Evolutionary conservation across 2,888 invertebrate genomes (phyloP).

Genomic region (Ophioninae sp.): DNA sequence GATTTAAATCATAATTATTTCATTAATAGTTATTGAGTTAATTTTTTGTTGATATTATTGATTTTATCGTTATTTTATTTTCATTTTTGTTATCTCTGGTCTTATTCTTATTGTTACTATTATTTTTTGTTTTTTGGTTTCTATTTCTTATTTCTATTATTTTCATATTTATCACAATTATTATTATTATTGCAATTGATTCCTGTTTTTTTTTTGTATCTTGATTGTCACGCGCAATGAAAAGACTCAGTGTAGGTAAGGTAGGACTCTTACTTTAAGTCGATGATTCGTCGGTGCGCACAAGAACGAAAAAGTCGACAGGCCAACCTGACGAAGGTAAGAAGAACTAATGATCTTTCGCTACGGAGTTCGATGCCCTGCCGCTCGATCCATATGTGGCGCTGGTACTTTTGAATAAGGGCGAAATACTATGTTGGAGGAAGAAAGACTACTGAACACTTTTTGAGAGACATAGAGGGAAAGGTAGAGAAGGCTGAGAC

Average conservation of each 20-base stretch:
- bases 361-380: conserved; percentile 19
- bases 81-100: no score
- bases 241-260: conserved; percentile 21
- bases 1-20: no score
- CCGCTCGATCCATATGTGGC: conserved; percentile 11
- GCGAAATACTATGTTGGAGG: neutral
- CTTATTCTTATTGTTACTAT: no score
- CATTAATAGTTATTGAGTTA: no score
- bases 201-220: no score
- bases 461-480: neutral
- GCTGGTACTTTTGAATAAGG: neutral
- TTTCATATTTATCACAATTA: no score
- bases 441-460: neutral
- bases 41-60: no score
- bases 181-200: no score
- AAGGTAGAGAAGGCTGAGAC: no score
- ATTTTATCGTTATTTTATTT: no score
- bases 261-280: conserved; percentile 22
- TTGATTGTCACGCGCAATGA: neutral
- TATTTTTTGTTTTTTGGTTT: no score
- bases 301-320: neutral
- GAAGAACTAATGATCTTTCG: conserved; percentile 11
- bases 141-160: no score
- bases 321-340: conserved; percentile 39
- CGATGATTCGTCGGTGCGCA: neutral